Percentiles rank a stretch among this genome's conserved stretches.
phyloP scores from a whole-genome alignment of 2,888 invertebrate species.

The Nemapogon koenigi region DNA sequence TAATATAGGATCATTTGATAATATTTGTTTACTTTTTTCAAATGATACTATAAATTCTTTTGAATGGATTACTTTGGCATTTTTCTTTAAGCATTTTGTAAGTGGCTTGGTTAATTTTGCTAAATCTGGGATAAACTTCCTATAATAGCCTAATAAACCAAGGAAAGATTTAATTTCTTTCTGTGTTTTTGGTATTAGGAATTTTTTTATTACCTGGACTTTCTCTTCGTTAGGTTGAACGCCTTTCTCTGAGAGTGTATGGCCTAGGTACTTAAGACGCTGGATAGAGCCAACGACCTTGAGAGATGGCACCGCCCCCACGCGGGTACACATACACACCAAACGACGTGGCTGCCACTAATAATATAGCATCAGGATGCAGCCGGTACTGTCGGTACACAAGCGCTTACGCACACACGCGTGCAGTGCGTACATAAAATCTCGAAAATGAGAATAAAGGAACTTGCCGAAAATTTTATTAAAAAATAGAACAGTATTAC shows the following conservation, averaged over 20 bases:
- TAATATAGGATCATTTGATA: slow-evolving; percentile 20
- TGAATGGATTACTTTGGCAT: background rate
- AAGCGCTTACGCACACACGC: too few relatives aligned
- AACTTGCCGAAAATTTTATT: too few relatives aligned
- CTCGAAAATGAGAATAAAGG: too few relatives aligned
- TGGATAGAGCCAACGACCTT: too few relatives aligned
- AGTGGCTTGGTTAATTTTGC: slow-evolving; percentile 10
- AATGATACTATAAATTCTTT: slow-evolving; percentile 1
- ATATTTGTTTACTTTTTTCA: slow-evolving; percentile 16
- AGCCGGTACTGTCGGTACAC: too few relatives aligned
- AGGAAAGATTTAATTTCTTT: slow-evolving; percentile 11
- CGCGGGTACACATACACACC: too few relatives aligned
- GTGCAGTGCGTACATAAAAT: too few relatives aligned
- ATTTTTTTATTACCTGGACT: slow-evolving; percentile 12
- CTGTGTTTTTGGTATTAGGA: slow-evolving; percentile 8
- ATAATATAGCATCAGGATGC: too few relatives aligned
- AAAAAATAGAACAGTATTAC: too few relatives aligned
- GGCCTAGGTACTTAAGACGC: slow-evolving; percentile 23
- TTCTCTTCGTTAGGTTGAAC: slow-evolving; percentile 18
- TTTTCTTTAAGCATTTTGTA: slow-evolving; percentile 6
- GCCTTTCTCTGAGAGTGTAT: slow-evolving; percentile 12
- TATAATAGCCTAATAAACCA: slow-evolving; percentile 10
- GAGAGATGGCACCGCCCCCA: too few relatives aligned
- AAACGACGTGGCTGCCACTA: too few relatives aligned
- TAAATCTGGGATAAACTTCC: slow-evolving; percentile 11